Percentiles rank a stretch among this genome's conserved stretches.
Evolutionary conservation across 2,888 invertebrate species (phyloP).

Genomic region (Latheticus oryzae): DNA sequence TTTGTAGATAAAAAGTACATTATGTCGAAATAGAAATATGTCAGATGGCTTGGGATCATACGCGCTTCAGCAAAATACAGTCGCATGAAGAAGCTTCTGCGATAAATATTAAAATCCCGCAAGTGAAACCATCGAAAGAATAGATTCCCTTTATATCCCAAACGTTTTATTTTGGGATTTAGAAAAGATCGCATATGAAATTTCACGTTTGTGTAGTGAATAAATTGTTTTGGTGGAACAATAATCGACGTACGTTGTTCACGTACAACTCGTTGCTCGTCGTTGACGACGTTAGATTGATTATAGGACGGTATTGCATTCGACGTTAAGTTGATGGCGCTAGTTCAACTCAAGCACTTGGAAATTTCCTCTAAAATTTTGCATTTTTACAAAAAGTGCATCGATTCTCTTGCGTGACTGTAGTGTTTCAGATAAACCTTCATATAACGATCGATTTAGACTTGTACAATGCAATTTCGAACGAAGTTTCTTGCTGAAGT

Average conservation of each 20-base stretch:
- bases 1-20: slow-evolving; percentile 11
- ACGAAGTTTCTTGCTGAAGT: slow-evolving; percentile 14
- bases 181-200: slow-evolving; percentile 23
- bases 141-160: slow-evolving; percentile 36
- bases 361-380: slow-evolving; percentile 3
- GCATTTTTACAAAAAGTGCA: slow-evolving; percentile 1
- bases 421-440: slow-evolving; percentile 9
- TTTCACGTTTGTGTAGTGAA: slow-evolving; percentile 21
- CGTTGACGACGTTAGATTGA: slow-evolving; percentile 9
- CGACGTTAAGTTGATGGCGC: slow-evolving; percentile 9
- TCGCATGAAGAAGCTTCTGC: slow-evolving; percentile 4
- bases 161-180: slow-evolving; percentile 33
- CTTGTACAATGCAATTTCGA: slow-evolving; percentile 19
- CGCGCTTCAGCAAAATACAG: slow-evolving; percentile 8
- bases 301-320: slow-evolving; percentile 6
- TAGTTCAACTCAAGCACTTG: slow-evolving; percentile 8
- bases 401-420: slow-evolving; percentile 5
- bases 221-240: slow-evolving; percentile 17
- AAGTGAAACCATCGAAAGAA: slow-evolving; percentile 33
- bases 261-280: slow-evolving; percentile 1
- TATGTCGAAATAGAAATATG: slow-evolving; percentile 4
- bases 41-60: slow-evolving; percentile 2
- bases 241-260: slow-evolving; percentile 1
- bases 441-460: slow-evolving; percentile 15
- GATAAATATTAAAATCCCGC: slow-evolving; percentile 36